These are phyloP conservation scores for Lucifuga dentata DNA, from an alignment of 2,113 vertebrate genomes.

Conservation along the genomic window DNA sequence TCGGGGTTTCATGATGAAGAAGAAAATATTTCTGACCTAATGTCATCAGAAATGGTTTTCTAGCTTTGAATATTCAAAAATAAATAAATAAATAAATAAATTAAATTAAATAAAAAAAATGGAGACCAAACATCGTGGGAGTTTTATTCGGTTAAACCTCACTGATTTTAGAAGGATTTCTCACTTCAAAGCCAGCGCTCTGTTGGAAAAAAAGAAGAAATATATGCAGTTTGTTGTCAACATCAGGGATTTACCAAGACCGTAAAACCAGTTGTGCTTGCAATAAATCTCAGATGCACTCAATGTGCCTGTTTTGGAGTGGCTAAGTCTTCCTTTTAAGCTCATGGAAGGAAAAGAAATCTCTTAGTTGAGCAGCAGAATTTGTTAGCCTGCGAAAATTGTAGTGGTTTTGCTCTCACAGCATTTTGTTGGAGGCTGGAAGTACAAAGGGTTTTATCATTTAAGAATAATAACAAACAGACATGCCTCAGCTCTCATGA, in stretches of 20 bases:
- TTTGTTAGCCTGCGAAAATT: slow-evolving; percentile 10
- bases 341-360: slow-evolving; percentile 7
- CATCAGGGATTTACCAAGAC: slow-evolving; percentile 35
- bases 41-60: too few relatives aligned
- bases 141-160: slow-evolving; percentile 32
- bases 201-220: not conserved
- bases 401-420: not conserved
- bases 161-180: slow-evolving; percentile 3
- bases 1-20: slow-evolving; percentile 30
- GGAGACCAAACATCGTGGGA: not conserved
- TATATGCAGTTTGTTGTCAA: slow-evolving; percentile 28
- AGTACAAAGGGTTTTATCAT: not conserved
- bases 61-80: slow-evolving; percentile 17
- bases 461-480: slow-evolving; percentile 23
- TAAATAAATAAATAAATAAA: too few relatives aligned
- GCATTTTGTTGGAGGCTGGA: not conserved
- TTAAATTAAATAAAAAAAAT: too few relatives aligned
- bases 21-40: slow-evolving; percentile 11
- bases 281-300: slow-evolving; percentile 29
- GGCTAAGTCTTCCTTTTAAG: slow-evolving; percentile 30
- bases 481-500: not conserved
- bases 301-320: not conserved
- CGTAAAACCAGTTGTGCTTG: slow-evolving; percentile 24
- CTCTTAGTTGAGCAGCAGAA: slow-evolving; percentile 3
- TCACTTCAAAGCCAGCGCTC: slow-evolving; percentile 12